These are phyloP conservation scores for Calcarius ornatus DNA, from an alignment of 2,113 vertebrate genomes.

Conservation along the genomic window DNA sequence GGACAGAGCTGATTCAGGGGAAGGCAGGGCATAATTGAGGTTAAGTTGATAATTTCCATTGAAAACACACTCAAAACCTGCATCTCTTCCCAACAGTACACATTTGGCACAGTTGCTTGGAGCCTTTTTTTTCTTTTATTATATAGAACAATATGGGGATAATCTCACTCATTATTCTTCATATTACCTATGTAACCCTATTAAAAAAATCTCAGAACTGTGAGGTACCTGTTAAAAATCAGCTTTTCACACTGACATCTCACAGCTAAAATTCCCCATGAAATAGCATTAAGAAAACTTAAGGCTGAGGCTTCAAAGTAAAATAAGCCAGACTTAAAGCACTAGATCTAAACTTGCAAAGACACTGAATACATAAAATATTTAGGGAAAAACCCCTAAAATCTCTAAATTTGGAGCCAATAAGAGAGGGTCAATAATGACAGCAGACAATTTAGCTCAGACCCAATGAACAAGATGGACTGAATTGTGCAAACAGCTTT, in stretches of 20 bases:
- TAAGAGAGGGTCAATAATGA: neutral
- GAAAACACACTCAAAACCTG: neutral
- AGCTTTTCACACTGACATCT: neutral
- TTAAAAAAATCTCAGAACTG: neutral
- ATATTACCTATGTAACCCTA: neutral
- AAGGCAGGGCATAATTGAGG: neutral
- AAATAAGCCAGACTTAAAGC: neutral
- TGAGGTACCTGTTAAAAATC: neutral
- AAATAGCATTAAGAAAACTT: neutral
- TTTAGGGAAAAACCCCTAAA: accelerated
- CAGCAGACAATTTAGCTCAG: neutral
- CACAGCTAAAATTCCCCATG: neutral
- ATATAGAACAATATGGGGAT: neutral
- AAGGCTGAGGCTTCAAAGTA: neutral
- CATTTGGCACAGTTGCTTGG: neutral
- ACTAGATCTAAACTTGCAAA: neutral
- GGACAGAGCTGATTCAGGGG: neutral
- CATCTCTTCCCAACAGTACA: neutral
- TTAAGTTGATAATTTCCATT: neutral
- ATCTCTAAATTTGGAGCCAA: neutral
- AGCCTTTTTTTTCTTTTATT: neutral
- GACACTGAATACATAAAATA: neutral
- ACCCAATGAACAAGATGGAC: neutral
- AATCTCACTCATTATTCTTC: neutral
- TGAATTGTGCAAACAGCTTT: neutral